phyloP scores from a whole-genome alignment of 1,140 invertebrate genomes.

The Tyrophagus putrescentiae region DNA sequence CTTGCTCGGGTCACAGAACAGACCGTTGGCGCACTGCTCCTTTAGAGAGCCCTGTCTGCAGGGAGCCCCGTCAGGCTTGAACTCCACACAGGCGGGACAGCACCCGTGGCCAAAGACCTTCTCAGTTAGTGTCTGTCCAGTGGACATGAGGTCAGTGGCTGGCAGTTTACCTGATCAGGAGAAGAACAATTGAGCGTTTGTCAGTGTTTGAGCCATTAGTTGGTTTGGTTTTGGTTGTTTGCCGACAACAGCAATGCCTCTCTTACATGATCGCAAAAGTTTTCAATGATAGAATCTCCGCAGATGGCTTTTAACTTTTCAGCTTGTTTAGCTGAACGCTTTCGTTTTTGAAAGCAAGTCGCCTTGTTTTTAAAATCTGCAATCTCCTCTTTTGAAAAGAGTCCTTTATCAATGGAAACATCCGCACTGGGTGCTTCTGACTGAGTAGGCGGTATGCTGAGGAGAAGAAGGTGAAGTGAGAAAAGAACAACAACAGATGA shows the following conservation, averaged over 20 bases:
- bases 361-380: background rate
- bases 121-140: background rate
- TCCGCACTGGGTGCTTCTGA: no score
- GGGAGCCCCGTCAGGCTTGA: background rate
- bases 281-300: background rate
- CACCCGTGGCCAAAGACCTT: background rate
- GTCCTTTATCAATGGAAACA: no score
- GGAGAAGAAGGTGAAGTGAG: background rate
- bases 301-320: background rate
- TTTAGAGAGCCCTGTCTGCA: background rate
- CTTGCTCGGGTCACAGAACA: background rate
- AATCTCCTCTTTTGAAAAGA: background rate
- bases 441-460: no score
- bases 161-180: no score
- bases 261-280: constrained; percentile 15
- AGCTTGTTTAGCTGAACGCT: background rate
- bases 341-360: background rate
- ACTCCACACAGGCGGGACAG: background rate
- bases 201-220: no score
- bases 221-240: no score
- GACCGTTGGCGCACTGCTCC: background rate
- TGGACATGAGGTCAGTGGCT: constrained; percentile 1
- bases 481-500: background rate
- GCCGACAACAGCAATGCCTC: no score
- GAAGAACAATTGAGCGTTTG: no score